phyloP scores from a whole-genome alignment of 2,113 vertebrate genomes.

The Dermatemys mawii region DNA sequence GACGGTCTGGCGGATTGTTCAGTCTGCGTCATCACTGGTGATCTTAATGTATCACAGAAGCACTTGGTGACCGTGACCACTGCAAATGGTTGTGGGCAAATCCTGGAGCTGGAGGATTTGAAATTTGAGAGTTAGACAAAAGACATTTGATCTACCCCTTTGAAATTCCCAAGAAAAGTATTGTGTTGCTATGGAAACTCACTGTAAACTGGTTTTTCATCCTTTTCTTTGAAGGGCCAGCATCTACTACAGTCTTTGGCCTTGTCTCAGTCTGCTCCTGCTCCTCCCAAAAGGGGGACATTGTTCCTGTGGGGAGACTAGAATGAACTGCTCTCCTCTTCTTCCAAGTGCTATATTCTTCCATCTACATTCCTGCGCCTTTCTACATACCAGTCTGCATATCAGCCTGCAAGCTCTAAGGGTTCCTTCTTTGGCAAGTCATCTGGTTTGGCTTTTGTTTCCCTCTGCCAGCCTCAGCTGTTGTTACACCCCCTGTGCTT shows the following conservation, averaged over 20 bases:
- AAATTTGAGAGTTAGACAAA: slow-evolving; percentile 54
- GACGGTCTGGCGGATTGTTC: background rate
- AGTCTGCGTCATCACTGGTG: background rate
- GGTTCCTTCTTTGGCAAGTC: background rate
- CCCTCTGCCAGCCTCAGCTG: background rate
- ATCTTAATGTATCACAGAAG: background rate
- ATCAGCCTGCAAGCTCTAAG: background rate
- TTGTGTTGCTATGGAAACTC: slow-evolving; percentile 68
- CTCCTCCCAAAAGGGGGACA: background rate
- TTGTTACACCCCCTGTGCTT: background rate
- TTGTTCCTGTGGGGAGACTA: background rate
- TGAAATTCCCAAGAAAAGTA: slow-evolving; percentile 63
- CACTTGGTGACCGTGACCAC: background rate
- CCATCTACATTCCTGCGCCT: background rate
- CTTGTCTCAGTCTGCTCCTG: background rate
- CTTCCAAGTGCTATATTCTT: background rate
- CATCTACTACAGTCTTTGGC: slow-evolving; percentile 31
- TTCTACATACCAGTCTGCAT: background rate
- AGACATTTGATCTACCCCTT: slow-evolving; percentile 49
- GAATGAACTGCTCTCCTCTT: background rate
- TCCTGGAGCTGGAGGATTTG: background rate
- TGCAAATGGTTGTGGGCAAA: background rate
- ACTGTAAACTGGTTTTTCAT: slow-evolving; percentile 54
- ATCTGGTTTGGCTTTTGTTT: background rate
- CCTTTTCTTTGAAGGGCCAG: slow-evolving; percentile 51